Base-by-base conservation (phyloP, 2,888 invertebrate genomes). In the Eilema sororculum region DNA sequence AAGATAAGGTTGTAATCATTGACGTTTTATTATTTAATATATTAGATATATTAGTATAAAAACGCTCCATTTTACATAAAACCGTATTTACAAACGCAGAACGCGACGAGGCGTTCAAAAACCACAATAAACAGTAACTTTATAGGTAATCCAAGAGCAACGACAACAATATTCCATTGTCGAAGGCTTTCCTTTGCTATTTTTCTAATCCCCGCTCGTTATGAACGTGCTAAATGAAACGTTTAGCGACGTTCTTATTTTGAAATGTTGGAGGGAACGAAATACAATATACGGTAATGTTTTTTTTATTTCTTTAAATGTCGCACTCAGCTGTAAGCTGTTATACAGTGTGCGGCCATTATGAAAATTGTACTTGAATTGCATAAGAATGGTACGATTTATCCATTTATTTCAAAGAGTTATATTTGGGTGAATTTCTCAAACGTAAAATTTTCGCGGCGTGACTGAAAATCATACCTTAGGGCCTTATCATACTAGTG, bases 141-240 rank as follows among this genome's bases (percentile, higher is more conserved):
- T 91, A 92, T 87, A 82, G 81, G 79, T 75, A 83, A 78, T 84
- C 84, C 83, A 79, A 79, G 79, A 79, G 75, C 81, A 83, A 84
- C 83, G 84, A 92, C 81, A 89, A 87, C 90, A 86, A 92, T 94
- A 92, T 93, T 93, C 90, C 87, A 87, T 90, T 90, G 85, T 85
- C 88, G 85, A 92, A 90, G 85, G 88, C 83, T 88, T 91, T 88
- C 80, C 58, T 85, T 84, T 79, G 79, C 79, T 81, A 81, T 81
- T 83, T 84, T 88, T 84, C 84, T 86, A 87, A 86, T 84, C 82
- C 84, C 65, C 78, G 71, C 76, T 77, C 81, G 86, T 82, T 85
- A 74, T 84, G 79, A 85, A 83, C 80, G 85, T 69, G 78, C 77
- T 77, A 80, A 84, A 81, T 83, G 81, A 83, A 79, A 81, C 76